phyloP scores from a whole-genome alignment of 64 coral and sea anemone species.

The Acropora tenuis region DNA sequence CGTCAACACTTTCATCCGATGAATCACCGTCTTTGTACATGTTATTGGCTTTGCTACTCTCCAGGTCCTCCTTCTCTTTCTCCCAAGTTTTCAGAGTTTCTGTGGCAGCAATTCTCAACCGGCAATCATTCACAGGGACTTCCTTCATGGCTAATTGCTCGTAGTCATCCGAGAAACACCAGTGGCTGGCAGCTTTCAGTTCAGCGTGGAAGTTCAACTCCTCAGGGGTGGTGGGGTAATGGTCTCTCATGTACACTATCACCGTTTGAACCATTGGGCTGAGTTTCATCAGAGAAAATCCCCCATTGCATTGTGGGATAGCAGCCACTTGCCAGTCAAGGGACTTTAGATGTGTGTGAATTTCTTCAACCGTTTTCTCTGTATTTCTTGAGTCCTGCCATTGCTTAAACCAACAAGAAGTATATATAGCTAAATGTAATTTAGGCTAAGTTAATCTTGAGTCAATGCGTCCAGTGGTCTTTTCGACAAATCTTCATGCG shows the following conservation, averaged over 20 bases:
- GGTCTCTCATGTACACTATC: not conserved
- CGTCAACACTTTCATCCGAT: no score
- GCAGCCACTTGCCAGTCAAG: not conserved
- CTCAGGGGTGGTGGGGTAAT: not conserved
- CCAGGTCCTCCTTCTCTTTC: no score
- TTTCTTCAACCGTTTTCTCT: not conserved
- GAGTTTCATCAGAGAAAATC: not conserved
- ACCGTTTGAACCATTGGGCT: not conserved
- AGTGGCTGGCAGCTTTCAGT: not conserved
- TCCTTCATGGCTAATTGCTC: no score
- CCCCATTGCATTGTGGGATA: not conserved
- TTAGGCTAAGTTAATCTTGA: no score
- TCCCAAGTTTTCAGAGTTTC: no score
- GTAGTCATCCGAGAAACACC: not conserved
- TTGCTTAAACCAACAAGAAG: not conserved
- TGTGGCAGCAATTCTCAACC: no score
- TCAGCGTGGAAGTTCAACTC: slow-evolving; percentile 12
- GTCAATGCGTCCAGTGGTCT: no score
- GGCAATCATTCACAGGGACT: no score
- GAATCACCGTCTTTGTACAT: no score
- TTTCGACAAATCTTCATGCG: no score
- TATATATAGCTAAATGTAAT: no score
- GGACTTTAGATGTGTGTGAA: not conserved
- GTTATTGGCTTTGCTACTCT: no score
- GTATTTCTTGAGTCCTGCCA: not conserved